Evolutionary conservation across 2,113 vertebrate species (phyloP).

Genomic region (Pachyramphus minor): DNA sequence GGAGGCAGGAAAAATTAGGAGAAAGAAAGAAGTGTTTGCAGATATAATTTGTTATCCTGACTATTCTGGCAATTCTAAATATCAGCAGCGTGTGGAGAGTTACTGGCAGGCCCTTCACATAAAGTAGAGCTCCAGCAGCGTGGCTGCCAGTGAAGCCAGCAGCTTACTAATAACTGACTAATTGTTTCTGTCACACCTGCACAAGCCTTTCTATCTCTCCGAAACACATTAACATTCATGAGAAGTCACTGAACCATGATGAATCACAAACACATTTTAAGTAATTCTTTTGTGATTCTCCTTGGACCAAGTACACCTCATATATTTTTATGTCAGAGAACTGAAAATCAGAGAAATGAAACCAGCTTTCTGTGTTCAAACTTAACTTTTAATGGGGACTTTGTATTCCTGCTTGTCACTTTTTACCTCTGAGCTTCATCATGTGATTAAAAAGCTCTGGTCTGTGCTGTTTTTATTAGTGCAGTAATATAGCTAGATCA

Average conservation of each 20-base stretch:
- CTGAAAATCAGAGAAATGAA: background rate
- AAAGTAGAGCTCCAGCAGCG: background rate
- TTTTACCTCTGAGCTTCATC: background rate
- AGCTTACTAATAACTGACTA: background rate
- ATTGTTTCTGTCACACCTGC: conserved; percentile 19
- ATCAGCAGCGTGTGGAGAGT: background rate
- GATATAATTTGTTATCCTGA: background rate
- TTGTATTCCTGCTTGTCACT: no score
- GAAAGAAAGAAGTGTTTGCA: background rate
- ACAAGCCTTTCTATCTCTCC: background rate
- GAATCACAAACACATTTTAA: background rate
- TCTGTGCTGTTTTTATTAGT: background rate
- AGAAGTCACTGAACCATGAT: background rate
- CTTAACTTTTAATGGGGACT: background rate
- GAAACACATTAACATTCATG: background rate
- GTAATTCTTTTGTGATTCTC: background rate
- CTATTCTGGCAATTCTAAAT: background rate
- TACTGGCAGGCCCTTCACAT: background rate
- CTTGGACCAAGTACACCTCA: background rate
- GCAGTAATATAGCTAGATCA: background rate
- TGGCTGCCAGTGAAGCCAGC: background rate
- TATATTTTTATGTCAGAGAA: background rate
- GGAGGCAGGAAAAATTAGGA: background rate
- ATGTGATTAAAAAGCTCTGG: background rate
- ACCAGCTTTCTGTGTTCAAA: background rate